phyloP scores from a whole-genome alignment of 2,113 vertebrate species.

The Hippopotamus amphibius region DNA sequence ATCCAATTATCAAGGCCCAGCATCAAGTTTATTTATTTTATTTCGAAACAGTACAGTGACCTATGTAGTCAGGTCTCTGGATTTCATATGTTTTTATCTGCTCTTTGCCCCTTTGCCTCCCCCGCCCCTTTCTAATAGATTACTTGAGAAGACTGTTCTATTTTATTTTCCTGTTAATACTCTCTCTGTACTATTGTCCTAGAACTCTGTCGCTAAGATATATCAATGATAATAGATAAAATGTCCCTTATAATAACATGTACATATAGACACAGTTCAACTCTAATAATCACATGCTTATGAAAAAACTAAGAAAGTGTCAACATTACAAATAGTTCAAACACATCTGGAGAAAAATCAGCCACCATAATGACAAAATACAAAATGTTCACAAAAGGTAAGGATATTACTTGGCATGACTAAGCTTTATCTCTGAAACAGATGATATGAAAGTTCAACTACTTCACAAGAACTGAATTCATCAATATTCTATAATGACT shows the following conservation, averaged over 20 bases:
- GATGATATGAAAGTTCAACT: conserved; percentile 42
- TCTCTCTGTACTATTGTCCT: neutral
- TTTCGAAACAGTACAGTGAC: conserved; percentile 28
- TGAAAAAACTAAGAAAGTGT: conserved; percentile 57
- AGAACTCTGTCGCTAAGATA: conserved; percentile 32
- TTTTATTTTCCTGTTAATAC: conserved; percentile 54
- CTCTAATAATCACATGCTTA: conserved; percentile 26
- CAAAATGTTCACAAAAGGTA: conserved; percentile 64
- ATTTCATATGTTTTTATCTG: conserved; percentile 21
- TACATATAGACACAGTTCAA: conserved; percentile 29
- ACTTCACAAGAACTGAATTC: conserved; percentile 57
- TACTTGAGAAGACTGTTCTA: conserved; percentile 40
- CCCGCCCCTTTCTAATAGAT: neutral
- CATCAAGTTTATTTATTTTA: neutral
- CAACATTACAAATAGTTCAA: conserved; percentile 59
- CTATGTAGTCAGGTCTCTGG: neutral
- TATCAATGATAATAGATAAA: conserved; percentile 21
- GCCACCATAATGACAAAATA: conserved; percentile 54
- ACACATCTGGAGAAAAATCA: conserved; percentile 60
- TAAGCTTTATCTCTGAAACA: conserved; percentile 66
- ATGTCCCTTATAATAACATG: neutral
- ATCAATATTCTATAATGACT: conserved; percentile 54
- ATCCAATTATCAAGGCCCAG: neutral
- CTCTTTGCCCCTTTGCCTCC: neutral
- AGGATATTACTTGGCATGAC: conserved; percentile 62